phyloP scores from a whole-genome alignment of 2,797 vertebrate species.

The Eulemur coronatus region DNA sequence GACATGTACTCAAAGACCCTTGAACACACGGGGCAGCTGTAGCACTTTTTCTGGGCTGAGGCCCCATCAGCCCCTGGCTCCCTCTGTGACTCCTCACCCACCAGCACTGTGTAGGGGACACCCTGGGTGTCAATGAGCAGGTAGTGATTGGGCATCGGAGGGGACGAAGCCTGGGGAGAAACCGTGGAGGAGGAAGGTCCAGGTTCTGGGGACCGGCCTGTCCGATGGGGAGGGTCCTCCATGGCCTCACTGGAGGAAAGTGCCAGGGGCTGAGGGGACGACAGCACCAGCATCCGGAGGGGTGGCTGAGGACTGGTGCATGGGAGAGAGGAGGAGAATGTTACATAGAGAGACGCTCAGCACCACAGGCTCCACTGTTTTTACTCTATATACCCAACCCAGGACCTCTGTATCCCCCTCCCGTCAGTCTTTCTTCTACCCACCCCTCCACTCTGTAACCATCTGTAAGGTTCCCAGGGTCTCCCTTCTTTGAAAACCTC shows the following conservation, averaged over 20 bases:
- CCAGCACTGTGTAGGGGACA: slow-evolving; percentile 77
- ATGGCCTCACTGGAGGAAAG: slow-evolving; percentile 38
- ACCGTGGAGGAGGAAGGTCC: slow-evolving; percentile 47
- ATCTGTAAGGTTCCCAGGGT: no score
- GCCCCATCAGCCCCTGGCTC: neutral
- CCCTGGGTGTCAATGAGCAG: slow-evolving; percentile 79
- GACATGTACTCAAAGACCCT: slow-evolving; percentile 82
- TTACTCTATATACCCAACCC: neutral
- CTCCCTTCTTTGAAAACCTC: neutral
- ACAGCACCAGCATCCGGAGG: slow-evolving; percentile 58
- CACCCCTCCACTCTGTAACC: neutral
- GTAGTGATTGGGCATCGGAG: slow-evolving; percentile 63
- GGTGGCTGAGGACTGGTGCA: slow-evolving; percentile 13
- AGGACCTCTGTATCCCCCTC: no score
- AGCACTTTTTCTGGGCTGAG: slow-evolving; percentile 65
- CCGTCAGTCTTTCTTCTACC: neutral
- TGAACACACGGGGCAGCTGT: slow-evolving; percentile 79
- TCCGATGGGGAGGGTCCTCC: slow-evolving; percentile 32
- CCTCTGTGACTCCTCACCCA: slow-evolving; percentile 56
- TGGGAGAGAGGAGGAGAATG: neutral
- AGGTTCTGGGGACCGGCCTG: slow-evolving; percentile 48
- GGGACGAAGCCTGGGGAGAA: neutral
- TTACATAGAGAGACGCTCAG: neutral
- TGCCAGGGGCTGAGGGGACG: neutral
- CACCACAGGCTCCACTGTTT: neutral